Percentiles rank a stretch among this genome's conserved stretches.
Evolutionary conservation across 2,113 vertebrate species (phyloP).

Genomic region (Platycercus adscitus): DNA sequence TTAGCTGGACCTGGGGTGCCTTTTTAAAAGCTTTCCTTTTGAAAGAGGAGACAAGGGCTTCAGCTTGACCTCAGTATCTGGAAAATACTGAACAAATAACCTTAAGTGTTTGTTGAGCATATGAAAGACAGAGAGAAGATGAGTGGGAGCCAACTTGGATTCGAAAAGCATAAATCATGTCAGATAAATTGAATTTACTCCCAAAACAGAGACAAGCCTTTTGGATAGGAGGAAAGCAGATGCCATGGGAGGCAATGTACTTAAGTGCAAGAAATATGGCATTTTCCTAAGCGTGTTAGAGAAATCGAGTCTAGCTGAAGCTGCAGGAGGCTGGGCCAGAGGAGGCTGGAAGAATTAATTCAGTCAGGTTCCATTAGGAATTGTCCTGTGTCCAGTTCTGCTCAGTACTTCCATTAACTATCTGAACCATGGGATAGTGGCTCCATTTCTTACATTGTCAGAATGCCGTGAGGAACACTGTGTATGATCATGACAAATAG

Average conservation of each 20-base stretch:
- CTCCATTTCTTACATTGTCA: not conserved
- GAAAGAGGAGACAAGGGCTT: not conserved
- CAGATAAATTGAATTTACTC: constrained; percentile 13
- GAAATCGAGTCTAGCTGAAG: not conserved
- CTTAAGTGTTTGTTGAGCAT: not conserved
- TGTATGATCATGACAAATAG: not conserved
- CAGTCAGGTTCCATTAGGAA: not conserved
- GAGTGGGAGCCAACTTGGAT: not conserved
- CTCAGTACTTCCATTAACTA: not conserved
- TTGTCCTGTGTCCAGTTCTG: not conserved
- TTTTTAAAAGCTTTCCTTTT: not conserved
- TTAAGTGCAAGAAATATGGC: not conserved
- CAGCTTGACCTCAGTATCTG: not conserved
- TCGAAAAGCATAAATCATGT: not conserved
- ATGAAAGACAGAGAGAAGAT: not conserved
- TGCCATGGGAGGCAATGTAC: not conserved
- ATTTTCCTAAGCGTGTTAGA: not conserved
- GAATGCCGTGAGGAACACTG: not conserved
- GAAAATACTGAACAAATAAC: not conserved
- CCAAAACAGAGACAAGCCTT: not conserved
- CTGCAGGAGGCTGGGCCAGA: not conserved
- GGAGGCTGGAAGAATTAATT: not conserved
- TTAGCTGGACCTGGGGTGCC: not conserved
- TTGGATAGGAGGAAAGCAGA: not conserved
- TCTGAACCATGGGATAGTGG: not conserved